Base-by-base conservation (phyloP, 1,140 invertebrate species). In the Pachypsylla venusta region DNA sequence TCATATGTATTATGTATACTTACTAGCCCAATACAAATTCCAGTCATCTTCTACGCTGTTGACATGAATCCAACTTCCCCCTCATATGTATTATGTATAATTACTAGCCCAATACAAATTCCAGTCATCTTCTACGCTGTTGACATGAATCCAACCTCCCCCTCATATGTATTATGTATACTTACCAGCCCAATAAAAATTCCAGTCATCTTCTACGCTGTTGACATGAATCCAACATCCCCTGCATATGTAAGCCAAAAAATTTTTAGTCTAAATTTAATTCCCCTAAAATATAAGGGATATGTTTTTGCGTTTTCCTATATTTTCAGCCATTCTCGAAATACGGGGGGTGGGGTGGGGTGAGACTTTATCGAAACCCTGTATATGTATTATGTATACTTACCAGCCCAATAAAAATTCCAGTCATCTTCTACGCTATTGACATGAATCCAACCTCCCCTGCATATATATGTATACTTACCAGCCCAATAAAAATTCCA, bases 1-100 rank as follows among this genome's bases (percentile, higher is more conserved):
- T n/a, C n/a, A n/a, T n/a, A n/a, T n/a, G n/a, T n/a, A n/a, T n/a
- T n/a, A n/a, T n/a, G n/a, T n/a, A n/a, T n/a, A n/a, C n/a, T n/a
- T n/a, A n/a, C n/a, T n/a, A n/a, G n/a, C n/a, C 92, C 91, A 96
- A 71, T 95, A 95, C 70, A 95, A 92, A 71, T 95, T 92, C 92
- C 92, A 96, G 66, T 94, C 90, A 68, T 95, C 92, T 63, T 95
- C 91, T 1, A 87, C 83, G 19, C 81, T 81, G n/a, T n/a, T n/a
- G 10, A 95, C 92, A 74, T 90, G 85, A 24, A 81, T 76, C 92
- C 92, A 97, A 7, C 89, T 90, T 61, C 91, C 74, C 70, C n/a
- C n/a, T n/a, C n/a, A n/a, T n/a, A n/a, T n/a, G n/a, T n/a, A n/a
- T n/a, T n/a, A n/a, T n/a, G n/a, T n/a, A n/a, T n/a, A n/a, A n/a